Percentiles rank a stretch among this genome's conserved stretches.
These are phyloP conservation scores for Periphyllus acericola DNA, from an alignment of 2,888 invertebrate species.

Conservation along the genomic window DNA sequence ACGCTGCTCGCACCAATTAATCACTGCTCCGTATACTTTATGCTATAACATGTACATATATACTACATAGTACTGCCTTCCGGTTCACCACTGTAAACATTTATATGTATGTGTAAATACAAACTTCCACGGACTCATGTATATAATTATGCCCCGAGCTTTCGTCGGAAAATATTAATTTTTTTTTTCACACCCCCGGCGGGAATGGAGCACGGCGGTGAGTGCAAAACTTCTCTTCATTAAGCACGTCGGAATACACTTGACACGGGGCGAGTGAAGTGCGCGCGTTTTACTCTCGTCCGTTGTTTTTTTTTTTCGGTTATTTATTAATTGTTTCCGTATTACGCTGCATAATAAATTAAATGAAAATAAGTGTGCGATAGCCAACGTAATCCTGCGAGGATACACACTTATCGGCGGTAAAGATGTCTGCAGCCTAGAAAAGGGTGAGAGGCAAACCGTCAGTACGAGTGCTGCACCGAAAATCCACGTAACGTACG, in stretches of 20 bases:
- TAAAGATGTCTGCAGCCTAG: too few species aligned
- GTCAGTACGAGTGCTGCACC: too few species aligned
- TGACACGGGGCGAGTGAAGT: background rate
- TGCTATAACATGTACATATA: background rate
- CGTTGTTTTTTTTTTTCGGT: background rate
- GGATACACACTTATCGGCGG: too few species aligned
- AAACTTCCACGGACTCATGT: background rate
- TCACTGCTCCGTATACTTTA: background rate
- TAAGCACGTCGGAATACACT: background rate
- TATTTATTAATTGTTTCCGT: background rate
- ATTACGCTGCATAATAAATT: too few species aligned
- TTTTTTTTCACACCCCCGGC: background rate
- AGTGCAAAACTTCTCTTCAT: slow-evolving; percentile 6
- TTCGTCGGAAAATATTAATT: background rate
- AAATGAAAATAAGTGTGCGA: too few species aligned
- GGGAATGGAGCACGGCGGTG: background rate
- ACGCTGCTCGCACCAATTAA: slow-evolving; percentile 11
- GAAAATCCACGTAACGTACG: too few species aligned
- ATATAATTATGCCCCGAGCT: background rate
- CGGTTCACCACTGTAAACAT: too few species aligned
- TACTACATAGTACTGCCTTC: too few species aligned
- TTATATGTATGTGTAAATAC: background rate
- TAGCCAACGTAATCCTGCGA: too few species aligned
- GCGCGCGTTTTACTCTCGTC: background rate
- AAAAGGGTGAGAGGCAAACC: too few species aligned